A percentile compares a stretch with the other conserved stretches of the same genome.
These are phyloP conservation scores for Percina caprodes DNA, from an alignment of 2,113 vertebrate species.

Conservation along the genomic window DNA sequence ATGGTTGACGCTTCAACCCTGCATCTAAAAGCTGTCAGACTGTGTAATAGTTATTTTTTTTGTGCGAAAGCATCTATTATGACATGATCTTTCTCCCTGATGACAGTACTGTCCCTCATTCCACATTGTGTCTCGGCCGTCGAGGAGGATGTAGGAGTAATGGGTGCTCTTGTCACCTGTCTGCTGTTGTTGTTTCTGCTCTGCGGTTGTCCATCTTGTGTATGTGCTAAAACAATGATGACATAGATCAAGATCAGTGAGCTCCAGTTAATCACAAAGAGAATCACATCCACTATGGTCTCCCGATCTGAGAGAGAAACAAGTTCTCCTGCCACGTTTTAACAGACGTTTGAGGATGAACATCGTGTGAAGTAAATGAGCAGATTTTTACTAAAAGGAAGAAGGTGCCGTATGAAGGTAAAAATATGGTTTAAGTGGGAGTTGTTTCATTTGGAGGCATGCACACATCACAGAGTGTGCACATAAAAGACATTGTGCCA, in stretches of 20 bases:
- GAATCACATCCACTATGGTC: neutral
- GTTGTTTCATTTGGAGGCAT: constrained; percentile 35
- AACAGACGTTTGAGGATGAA: constrained; percentile 21
- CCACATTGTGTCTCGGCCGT: neutral
- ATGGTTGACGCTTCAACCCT: neutral
- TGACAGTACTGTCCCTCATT: constrained; percentile 25
- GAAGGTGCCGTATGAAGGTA: neutral
- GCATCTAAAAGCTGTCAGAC: constrained; percentile 19
- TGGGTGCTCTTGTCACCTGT: constrained; percentile 42
- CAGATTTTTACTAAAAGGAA: constrained; percentile 12
- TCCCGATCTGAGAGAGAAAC: neutral
- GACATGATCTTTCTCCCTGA: constrained; percentile 15
- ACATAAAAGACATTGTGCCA: constrained; percentile 28
- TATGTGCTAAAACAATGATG: constrained; percentile 25
- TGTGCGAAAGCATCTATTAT: constrained; percentile 12
- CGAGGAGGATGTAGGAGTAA: constrained; percentile 24
- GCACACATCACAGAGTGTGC: constrained; percentile 11
- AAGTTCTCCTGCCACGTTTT: constrained; percentile 10
- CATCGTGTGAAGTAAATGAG: neutral
- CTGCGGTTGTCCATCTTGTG: neutral
- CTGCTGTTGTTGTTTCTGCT: constrained; percentile 1
- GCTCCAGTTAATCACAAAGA: constrained; percentile 25
- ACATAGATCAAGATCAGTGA: constrained; percentile 36
- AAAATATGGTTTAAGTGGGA: constrained; percentile 9
- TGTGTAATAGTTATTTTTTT: constrained; percentile 6